Base-by-base conservation (phyloP, 2,888 invertebrate genomes). In the Euplexia lucipara region DNA sequence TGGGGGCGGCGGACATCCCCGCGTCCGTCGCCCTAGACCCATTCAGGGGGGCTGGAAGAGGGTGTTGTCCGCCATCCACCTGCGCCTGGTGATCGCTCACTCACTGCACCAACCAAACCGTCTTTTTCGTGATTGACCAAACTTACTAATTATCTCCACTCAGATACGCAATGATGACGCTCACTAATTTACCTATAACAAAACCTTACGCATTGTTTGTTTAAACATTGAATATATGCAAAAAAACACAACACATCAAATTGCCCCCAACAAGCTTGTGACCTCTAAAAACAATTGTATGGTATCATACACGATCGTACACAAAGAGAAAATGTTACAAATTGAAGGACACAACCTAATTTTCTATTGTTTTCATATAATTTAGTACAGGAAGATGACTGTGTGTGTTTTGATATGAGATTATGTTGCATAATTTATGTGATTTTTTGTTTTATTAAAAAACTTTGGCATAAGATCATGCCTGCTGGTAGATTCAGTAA, bases 261-360 rank as follows among this genome's bases (percentile, higher is more conserved):
- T 73, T 77, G 51, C 48, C 66, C 57, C 47, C 48, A 37, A 53
- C 45, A 6, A 56, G 49, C 54, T 20, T 60, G 39, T 48, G 78
- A 83, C 83, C 80, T 81, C 42, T 51, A 75, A 72, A 76, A 47
- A 82, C 82, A 82, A 82, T 79, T 35, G 70, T 2, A 59, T 71
- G 68, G 60, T 66, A 79, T 73, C 78, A 80, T 56, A 67, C 41
- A 62, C 58, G n/a, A 47, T 51, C 34, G 41, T 30, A 62, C 12
- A 83, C 75, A 81, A 78, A 75, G 81, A 70, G 57, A 70, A 78
- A 73, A 76, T 65, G 58, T 44, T 65, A 41, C 45, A 45, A 66
- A 59, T 64, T 68, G 76, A 77, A 82, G 83, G 82, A 42, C 58
- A 42, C 48, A 75, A 65, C 77, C 77, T 67, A 82, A 82, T 79